Evolutionary conservation across 2,888 invertebrate genomes (phyloP).

Genomic region (Eupithecia subfuscata): DNA sequence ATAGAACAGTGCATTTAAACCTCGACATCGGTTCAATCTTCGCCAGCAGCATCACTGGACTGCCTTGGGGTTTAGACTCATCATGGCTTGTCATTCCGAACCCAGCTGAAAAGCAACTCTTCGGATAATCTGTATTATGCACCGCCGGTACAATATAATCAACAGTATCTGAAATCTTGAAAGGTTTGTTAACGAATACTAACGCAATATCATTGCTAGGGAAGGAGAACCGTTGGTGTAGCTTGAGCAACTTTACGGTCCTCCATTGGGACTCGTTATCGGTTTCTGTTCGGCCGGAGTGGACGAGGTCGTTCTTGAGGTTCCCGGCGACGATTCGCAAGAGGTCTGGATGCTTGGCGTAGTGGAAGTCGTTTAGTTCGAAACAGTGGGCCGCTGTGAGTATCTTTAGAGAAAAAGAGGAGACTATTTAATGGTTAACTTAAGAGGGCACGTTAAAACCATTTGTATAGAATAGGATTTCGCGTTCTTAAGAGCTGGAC

Average conservation of each 20-base stretch:
- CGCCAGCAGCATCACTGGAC: constrained; percentile 53
- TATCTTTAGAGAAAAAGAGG: background rate
- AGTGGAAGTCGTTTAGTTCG: constrained; percentile 59
- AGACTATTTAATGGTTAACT: background rate
- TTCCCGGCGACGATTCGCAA: constrained; percentile 63
- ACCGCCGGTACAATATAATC: constrained; percentile 48
- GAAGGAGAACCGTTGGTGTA: constrained; percentile 51
- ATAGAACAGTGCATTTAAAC: constrained; percentile 55
- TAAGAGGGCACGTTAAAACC: too few relatives aligned
- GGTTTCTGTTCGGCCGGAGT: constrained; percentile 51
- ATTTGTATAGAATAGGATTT: too few relatives aligned
- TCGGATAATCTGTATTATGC: constrained; percentile 49
- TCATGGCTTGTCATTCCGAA: constrained; percentile 54
- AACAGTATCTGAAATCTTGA: constrained; percentile 51
- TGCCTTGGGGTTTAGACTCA: too few relatives aligned
- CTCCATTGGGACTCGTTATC: constrained; percentile 49
- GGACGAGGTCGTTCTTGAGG: constrained; percentile 48
- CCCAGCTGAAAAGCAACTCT: constrained; percentile 58
- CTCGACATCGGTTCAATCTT: constrained; percentile 52
- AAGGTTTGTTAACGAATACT: constrained; percentile 46
- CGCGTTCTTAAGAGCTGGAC: too few relatives aligned
- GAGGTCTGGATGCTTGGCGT: constrained; percentile 42
- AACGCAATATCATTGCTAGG: constrained; percentile 64
- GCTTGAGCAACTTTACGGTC: constrained; percentile 35
- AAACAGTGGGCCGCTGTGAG: constrained; percentile 74